phyloP scores from a whole-genome alignment of 2,797 vertebrate species.

The Caiman crocodilus region DNA sequence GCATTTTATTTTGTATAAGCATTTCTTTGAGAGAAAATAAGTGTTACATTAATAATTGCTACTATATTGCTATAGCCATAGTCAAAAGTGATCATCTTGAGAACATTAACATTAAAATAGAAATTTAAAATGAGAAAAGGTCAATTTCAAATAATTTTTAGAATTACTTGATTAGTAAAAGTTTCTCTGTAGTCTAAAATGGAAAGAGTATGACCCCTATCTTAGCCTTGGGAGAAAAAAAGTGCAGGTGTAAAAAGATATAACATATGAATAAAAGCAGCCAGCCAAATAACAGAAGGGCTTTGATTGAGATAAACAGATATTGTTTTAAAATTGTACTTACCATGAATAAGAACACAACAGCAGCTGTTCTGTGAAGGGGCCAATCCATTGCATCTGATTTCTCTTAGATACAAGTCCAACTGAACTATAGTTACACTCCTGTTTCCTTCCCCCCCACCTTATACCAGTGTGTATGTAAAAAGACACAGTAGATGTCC shows the following conservation, averaged over 20 bases:
- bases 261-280: too few relatives aligned
- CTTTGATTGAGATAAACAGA: not conserved
- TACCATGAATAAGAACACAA: constrained; percentile 81
- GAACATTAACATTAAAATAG: not conserved
- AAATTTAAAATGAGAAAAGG: not conserved
- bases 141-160: constrained; percentile 14
- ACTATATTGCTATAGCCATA: not conserved
- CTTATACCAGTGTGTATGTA: constrained; percentile 44
- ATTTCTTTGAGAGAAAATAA: not conserved
- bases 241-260: too few relatives aligned
- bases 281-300: not conserved
- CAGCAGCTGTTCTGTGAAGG: constrained; percentile 75
- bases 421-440: constrained; percentile 55
- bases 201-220: not conserved
- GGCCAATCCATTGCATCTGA: constrained; percentile 83
- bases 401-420: constrained; percentile 59
- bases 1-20: not conserved
- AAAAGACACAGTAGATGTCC: constrained; percentile 70
- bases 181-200: constrained; percentile 9
- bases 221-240: too few relatives aligned
- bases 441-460: constrained; percentile 59
- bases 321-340: constrained; percentile 72
- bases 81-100: not conserved
- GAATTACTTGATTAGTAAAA: not conserved
- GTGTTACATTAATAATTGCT: not conserved